Evolutionary conservation across 1,140 invertebrate species (phyloP).

Genomic region (Penaeus chinensis): DNA sequence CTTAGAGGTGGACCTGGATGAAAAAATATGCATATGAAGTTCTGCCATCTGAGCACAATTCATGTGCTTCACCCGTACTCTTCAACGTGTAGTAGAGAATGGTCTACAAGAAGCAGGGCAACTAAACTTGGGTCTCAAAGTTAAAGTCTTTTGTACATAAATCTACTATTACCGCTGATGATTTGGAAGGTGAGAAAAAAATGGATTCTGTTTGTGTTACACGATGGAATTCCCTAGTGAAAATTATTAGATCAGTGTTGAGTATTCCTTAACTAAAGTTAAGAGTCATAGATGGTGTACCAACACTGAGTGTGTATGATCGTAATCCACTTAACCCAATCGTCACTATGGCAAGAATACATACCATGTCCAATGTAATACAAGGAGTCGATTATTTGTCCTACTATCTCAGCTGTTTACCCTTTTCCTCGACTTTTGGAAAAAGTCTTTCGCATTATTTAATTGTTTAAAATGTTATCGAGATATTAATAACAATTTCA

Average conservation of each 20-base stretch:
- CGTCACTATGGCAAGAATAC: neutral
- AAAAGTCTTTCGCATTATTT: too few species aligned
- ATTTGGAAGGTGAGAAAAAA: neutral
- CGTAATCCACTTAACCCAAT: neutral
- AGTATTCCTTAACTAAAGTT: neutral
- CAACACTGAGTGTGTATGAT: neutral
- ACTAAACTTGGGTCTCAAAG: neutral
- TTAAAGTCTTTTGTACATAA: neutral
- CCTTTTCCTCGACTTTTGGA: too few species aligned
- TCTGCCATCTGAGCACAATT: too few species aligned
- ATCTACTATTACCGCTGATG: neutral
- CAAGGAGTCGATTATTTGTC: too few species aligned
- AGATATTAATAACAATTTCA: too few species aligned
- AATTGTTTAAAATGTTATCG: too few species aligned
- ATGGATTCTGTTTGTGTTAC: neutral
- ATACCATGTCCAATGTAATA: too few species aligned
- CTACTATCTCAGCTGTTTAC: too few species aligned
- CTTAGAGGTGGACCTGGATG: too few species aligned
- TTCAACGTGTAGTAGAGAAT: neutral
- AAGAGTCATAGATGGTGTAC: constrained; percentile 2
- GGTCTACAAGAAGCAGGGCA: neutral
- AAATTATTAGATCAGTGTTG: neutral
- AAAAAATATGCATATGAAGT: too few species aligned
- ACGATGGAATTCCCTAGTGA: too few species aligned
- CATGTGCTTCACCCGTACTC: neutral